A percentile compares a stretch with the other conserved stretches of the same genome.
Evolutionary conservation across 2,888 invertebrate species (phyloP).

Genomic region (Platynereis dumerilii): DNA sequence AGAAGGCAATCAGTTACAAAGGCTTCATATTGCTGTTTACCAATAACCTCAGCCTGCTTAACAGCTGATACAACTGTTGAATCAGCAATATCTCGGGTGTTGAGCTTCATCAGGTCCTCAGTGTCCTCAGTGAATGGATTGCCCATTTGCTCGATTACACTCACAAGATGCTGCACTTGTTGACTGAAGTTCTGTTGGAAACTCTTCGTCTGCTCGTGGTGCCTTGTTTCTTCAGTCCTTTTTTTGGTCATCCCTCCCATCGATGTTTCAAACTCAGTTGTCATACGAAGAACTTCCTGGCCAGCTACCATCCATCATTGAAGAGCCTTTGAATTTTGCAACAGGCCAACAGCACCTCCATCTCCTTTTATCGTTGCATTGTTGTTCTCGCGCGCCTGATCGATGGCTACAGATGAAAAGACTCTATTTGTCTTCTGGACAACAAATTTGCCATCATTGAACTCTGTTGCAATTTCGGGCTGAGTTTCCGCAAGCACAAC

Average conservation of each 20-base stretch:
- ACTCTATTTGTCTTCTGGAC: conserved; percentile 16
- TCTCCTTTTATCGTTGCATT: conserved; percentile 20
- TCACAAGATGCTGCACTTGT: not conserved
- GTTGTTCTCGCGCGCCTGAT: conserved; percentile 24
- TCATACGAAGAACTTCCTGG: not conserved
- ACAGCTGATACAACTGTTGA: conserved; percentile 1
- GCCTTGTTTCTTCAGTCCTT: not conserved
- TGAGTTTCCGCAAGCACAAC: conserved; percentile 8
- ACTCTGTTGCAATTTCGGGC: conserved; percentile 16
- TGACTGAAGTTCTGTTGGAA: not conserved
- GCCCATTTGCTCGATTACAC: not conserved
- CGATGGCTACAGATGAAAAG: conserved; percentile 18
- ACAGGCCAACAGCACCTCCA: conserved; percentile 13
- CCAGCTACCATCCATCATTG: conserved; percentile 9
- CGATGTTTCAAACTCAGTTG: conserved; percentile 15
- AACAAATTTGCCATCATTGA: conserved; percentile 16
- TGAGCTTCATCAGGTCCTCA: not conserved
- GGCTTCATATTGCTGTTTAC: not conserved
- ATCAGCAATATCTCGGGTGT: conserved; percentile 1
- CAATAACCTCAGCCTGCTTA: not conserved
- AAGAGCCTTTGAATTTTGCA: not conserved
- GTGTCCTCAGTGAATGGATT: conserved; percentile 7
- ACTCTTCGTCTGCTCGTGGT: conserved; percentile 8
- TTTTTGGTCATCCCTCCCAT: not conserved
- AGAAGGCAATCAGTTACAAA: not conserved